Conservation (phyloP, 1,140 invertebrate species). For the Rhopalosiphum maidis region DNA sequence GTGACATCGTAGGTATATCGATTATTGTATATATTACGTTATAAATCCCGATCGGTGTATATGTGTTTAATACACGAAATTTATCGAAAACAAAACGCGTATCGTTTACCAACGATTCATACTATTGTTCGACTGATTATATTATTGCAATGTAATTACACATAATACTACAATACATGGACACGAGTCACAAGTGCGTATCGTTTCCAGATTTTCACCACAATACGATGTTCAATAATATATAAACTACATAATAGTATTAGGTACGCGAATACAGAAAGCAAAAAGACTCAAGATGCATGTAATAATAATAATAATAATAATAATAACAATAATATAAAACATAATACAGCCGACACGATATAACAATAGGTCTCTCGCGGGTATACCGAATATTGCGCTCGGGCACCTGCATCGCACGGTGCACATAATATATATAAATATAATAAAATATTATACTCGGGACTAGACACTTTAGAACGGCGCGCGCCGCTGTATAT, state of each 20-base stretch:
- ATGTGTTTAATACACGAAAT: too few species aligned
- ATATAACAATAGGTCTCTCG: not conserved
- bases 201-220: not conserved
- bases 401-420: not conserved
- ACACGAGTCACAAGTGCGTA: too few species aligned
- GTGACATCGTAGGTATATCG: not conserved
- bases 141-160: too few species aligned
- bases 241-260: not conserved
- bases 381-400: not conserved
- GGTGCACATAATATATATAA: not conserved
- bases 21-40: not conserved
- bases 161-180: too few species aligned
- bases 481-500: not conserved
- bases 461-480: not conserved
- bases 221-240: not conserved
- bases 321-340: not conserved
- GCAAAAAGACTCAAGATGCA: not conserved
- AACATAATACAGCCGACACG: not conserved
- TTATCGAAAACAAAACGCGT: too few species aligned
- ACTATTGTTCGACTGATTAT: not conserved
- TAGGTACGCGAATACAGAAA: not conserved
- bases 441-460: conserved; percentile 8
- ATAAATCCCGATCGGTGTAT: not conserved
- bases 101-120: not conserved
- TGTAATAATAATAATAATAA: not conserved